phyloP scores from a whole-genome alignment of 92 coral and sea anemone species.

The Paramuricea clavata region DNA sequence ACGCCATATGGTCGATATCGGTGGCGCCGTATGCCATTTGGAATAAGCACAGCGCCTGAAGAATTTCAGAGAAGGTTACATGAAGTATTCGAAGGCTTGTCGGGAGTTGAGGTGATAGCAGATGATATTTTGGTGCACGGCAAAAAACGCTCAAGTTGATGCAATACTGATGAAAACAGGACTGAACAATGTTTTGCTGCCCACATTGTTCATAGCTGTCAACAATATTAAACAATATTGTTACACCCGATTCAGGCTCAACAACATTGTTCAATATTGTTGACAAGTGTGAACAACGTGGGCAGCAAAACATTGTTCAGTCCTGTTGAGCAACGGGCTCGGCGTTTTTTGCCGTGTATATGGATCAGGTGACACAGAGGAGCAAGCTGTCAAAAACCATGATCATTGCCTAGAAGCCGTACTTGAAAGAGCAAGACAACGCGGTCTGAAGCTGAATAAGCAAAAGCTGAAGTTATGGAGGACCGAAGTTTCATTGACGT shows the following conservation, averaged over 20 bases:
- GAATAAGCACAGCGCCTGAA: constrained; percentile 1
- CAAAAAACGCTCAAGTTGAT: no score
- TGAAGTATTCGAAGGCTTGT: constrained; percentile 5
- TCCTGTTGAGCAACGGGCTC: no score
- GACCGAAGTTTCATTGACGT: constrained; percentile 34
- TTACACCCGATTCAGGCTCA: no score
- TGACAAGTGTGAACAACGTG: no score
- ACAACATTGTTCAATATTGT: no score
- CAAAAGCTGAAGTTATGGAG: constrained; percentile 46
- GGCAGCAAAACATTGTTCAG: no score
- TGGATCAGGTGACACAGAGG: constrained; percentile 25
- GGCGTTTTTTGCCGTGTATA: no score
- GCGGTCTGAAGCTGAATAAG: constrained; percentile 51
- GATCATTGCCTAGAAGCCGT: constrained; percentile 27
- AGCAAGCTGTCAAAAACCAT: not conserved
- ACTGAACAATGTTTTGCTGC: no score
- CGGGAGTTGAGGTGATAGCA: constrained; percentile 20
- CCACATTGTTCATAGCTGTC: no score
- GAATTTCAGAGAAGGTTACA: constrained; percentile 14
- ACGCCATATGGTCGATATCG: constrained; percentile 10
- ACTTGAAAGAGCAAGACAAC: constrained; percentile 26
- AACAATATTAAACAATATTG: no score
- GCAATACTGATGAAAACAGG: no score
- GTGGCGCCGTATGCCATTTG: constrained; percentile 6
- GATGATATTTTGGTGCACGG: constrained; percentile 19